Evolutionary conservation across 2,797 vertebrate genomes (phyloP).

Genomic region (Alosa sapidissima): DNA sequence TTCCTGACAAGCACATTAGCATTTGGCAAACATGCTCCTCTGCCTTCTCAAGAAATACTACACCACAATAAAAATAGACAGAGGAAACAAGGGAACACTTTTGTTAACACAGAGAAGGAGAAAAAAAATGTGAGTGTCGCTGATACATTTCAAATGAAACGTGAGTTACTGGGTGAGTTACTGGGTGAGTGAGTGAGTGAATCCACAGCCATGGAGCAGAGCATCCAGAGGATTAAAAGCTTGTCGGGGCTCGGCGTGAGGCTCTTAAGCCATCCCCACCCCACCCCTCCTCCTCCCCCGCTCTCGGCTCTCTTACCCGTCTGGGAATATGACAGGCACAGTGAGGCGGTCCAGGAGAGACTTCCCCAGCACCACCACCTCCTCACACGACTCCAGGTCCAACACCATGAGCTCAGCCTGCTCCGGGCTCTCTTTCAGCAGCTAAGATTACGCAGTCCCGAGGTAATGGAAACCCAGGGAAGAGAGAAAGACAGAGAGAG

Average conservation of each 20-base stretch:
- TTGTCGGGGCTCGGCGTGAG: neutral
- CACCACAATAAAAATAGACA: neutral
- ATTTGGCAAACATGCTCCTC: neutral
- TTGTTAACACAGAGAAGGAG: neutral
- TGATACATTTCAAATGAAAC: conserved; percentile 2
- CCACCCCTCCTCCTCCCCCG: no score
- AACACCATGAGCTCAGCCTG: conserved; percentile 70
- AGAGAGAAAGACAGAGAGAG: neutral
- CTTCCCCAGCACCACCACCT: conserved; percentile 90
- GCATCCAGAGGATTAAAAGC: conserved; percentile 9
- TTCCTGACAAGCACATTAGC: neutral
- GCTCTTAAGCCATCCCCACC: neutral
- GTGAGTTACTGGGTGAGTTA: conserved; percentile 6
- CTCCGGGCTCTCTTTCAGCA: conserved; percentile 79
- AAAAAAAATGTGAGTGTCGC: neutral
- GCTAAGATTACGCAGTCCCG: conserved; percentile 58
- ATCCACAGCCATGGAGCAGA: neutral
- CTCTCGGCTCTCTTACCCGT: conserved; percentile 79
- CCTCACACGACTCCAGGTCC: conserved; percentile 84
- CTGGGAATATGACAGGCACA: conserved; percentile 92
- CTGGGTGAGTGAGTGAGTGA: neutral
- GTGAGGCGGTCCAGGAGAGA: conserved; percentile 91
- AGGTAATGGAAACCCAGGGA: neutral
- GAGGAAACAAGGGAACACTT: conserved; percentile 9
- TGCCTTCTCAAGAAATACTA: neutral